Percentiles rank a stretch among this genome's conserved stretches.
phyloP scores from a whole-genome alignment of 2,113 vertebrate species.

The Scolopax mira region DNA sequence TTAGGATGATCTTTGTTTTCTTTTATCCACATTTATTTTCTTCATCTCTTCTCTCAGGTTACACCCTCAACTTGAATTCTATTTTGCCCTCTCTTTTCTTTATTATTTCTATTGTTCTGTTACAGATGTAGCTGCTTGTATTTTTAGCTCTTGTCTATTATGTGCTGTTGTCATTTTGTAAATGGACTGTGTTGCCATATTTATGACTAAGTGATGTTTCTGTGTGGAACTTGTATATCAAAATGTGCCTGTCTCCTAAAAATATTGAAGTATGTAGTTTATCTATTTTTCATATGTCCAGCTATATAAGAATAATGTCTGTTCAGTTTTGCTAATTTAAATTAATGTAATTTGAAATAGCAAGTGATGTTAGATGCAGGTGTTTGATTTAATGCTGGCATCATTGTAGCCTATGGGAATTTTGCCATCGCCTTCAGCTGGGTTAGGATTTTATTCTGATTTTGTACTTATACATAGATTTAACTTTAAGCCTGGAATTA shows the following conservation, averaged over 20 bases:
- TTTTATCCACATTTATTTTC: conserved; percentile 39
- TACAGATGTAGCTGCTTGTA: conserved; percentile 18
- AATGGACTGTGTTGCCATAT: conserved; percentile 6
- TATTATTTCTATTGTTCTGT: conserved; percentile 1
- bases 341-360: not conserved
- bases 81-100: conserved; percentile 1
- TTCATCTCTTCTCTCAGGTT: conserved; percentile 14
- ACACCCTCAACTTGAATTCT: not conserved
- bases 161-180: not conserved
- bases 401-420: not conserved
- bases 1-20: conserved; percentile 37
- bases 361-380: conserved; percentile 29
- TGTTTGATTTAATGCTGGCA: not conserved
- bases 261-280: not conserved
- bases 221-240: not conserved
- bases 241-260: not conserved
- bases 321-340: conserved; percentile 4
- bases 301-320: not conserved
- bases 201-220: conserved; percentile 15
- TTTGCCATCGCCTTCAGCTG: not conserved
- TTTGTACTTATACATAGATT: not conserved
- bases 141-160: conserved; percentile 17
- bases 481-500: not conserved
- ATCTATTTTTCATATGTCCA: not conserved
- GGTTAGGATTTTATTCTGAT: not conserved